These are phyloP conservation scores for Agriotes lineatus DNA, from an alignment of 2,888 invertebrate genomes.

Conservation along the genomic window DNA sequence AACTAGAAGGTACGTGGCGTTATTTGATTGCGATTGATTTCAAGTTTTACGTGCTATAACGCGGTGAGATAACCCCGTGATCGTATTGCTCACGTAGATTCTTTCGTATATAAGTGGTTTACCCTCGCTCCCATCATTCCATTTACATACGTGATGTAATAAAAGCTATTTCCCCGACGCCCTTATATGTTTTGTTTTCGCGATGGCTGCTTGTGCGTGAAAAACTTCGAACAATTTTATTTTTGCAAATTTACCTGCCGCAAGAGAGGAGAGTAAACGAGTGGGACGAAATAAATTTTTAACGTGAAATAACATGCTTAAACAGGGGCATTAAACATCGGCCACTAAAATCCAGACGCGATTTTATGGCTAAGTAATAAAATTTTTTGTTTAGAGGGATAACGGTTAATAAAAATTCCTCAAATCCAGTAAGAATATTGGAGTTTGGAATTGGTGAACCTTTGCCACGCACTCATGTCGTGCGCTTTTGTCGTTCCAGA, in stretches of 20 bases:
- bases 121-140: slow-evolving; percentile 46
- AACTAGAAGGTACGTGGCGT: slow-evolving; percentile 25
- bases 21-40: slow-evolving; percentile 41
- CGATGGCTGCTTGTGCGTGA: slow-evolving; percentile 42
- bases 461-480: too few relatives aligned
- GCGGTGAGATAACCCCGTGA: slow-evolving; percentile 30
- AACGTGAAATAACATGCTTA: neutral
- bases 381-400: neutral
- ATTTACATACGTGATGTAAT: slow-evolving; percentile 53
- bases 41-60: slow-evolving; percentile 35
- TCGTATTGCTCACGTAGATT: slow-evolving; percentile 43
- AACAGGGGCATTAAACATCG: neutral
- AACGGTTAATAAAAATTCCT: slow-evolving; percentile 7
- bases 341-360: neutral
- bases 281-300: slow-evolving; percentile 15
- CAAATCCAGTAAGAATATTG: too few relatives aligned
- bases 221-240: slow-evolving; percentile 42
- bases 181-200: slow-evolving; percentile 45
- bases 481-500: neutral
- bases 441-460: too few relatives aligned
- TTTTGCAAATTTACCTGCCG: neutral
- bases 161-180: slow-evolving; percentile 47
- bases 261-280: neutral
- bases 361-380: neutral
- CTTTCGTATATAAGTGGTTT: slow-evolving; percentile 46